Evolutionary conservation across 2,113 vertebrate species (phyloP).

Genomic region (Phasianus colchicus): DNA sequence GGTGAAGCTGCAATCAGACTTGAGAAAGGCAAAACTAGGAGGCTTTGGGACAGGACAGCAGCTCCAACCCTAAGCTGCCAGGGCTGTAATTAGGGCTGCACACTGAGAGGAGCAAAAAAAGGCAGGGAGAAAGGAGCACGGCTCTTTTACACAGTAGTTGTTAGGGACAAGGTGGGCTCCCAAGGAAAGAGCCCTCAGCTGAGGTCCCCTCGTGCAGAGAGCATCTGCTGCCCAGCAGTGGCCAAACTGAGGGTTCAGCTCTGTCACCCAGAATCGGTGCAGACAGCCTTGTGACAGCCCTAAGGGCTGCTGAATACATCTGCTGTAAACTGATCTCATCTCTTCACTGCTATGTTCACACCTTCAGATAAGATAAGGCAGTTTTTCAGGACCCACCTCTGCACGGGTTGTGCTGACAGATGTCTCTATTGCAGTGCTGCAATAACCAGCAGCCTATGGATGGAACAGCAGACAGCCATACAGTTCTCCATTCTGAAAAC

Average conservation of each 20-base stretch:
- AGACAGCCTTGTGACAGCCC: background rate
- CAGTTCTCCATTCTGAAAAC: background rate
- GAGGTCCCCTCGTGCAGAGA: background rate
- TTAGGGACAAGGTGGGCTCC: background rate
- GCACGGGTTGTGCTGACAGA: background rate
- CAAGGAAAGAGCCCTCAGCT: background rate
- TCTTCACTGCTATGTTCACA: background rate
- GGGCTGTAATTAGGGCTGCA: background rate
- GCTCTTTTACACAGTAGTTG: background rate
- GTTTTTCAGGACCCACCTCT: background rate
- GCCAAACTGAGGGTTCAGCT: background rate
- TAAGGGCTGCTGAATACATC: background rate
- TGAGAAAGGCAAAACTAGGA: background rate
- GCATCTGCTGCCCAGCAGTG: too few species aligned
- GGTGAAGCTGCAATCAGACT: background rate
- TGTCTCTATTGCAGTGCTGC: background rate
- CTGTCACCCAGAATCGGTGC: background rate
- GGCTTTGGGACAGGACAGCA: background rate
- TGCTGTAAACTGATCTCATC: background rate
- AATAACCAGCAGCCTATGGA: background rate
- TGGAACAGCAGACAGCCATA: background rate
- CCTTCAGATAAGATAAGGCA: background rate
- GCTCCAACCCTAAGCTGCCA: too few species aligned
- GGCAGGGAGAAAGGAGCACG: background rate
- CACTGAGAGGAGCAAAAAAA: background rate